Conservation (phyloP, 2,888 invertebrate species). For the Orthonevra nobilis region DNA sequence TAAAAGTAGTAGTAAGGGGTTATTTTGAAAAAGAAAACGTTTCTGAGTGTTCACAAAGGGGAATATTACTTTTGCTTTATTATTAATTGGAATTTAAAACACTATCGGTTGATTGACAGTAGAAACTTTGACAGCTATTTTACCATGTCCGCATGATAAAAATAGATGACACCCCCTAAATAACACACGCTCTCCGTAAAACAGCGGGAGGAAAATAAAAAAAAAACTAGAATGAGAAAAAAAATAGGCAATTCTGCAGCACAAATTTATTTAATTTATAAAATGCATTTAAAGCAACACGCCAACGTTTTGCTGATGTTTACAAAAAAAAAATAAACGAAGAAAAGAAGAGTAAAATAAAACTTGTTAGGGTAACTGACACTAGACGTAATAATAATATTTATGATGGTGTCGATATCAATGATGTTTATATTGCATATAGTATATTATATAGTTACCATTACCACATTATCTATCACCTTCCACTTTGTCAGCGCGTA, state of each 20-base stretch:
- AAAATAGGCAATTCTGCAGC: too few species aligned
- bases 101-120: too few species aligned
- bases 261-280: slow-evolving; percentile 25
- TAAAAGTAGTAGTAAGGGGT: slow-evolving; percentile 46
- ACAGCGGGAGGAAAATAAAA: slow-evolving; percentile 20
- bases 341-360: background rate
- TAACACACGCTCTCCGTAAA: slow-evolving; percentile 21
- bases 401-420: slow-evolving; percentile 47
- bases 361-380: slow-evolving; percentile 33
- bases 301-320: slow-evolving; percentile 36
- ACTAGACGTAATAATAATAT: slow-evolving; percentile 55
- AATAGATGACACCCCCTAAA: slow-evolving; percentile 69
- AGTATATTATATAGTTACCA: slow-evolving; percentile 58
- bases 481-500: slow-evolving; percentile 43
- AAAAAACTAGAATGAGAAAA: too few species aligned
- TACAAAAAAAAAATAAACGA: too few species aligned
- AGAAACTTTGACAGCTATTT: too few species aligned
- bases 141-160: slow-evolving; percentile 54
- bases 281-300: background rate
- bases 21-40: slow-evolving; percentile 18
- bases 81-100: too few species aligned
- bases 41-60: slow-evolving; percentile 12
- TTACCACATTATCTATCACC: slow-evolving; percentile 60
- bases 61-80: slow-evolving; percentile 1
- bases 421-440: slow-evolving; percentile 33